phyloP scores from a whole-genome alignment of 2,888 invertebrate species.

The Stramonita haemastoma region DNA sequence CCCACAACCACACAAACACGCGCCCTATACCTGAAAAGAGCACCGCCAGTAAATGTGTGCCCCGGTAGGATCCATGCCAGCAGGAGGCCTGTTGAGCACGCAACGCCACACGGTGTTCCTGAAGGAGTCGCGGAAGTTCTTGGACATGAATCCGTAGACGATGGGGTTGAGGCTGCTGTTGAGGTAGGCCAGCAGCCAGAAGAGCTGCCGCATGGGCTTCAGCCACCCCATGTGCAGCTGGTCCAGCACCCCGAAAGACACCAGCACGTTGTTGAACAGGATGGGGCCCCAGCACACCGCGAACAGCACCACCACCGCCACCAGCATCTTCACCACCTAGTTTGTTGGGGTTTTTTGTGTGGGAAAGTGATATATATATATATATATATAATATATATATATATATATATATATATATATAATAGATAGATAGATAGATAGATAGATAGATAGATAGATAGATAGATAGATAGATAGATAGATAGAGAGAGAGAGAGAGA shows the following conservation, averaged over 20 bases:
- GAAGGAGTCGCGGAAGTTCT: conserved; percentile 82
- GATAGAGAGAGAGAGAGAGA: too few relatives aligned
- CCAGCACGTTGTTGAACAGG: conserved; percentile 83
- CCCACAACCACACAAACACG: background rate
- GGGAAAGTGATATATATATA: background rate
- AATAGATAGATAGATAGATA: too few relatives aligned
- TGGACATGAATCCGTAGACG: conserved; percentile 87
- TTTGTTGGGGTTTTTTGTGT: background rate
- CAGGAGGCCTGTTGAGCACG: conserved; percentile 36
- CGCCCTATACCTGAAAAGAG: background rate
- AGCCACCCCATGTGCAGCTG: conserved; percentile 79
- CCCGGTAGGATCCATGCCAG: background rate
- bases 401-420: too few relatives aligned
- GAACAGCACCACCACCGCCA: conserved; percentile 84
- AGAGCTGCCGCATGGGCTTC: conserved; percentile 82
- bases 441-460: too few relatives aligned
- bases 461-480: too few relatives aligned
- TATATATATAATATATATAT: too few relatives aligned
- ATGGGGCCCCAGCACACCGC: conserved; percentile 84
- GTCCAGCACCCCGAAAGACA: conserved; percentile 81
- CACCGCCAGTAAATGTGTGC: conserved; percentile 39
- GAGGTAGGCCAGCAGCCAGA: conserved; percentile 84
- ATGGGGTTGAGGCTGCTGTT: conserved; percentile 87
- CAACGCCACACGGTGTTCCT: conserved; percentile 63
- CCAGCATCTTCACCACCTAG: conserved; percentile 86